Evolutionary conservation across 2,113 vertebrate species (phyloP).

Genomic region (Oreochromis spilurus): DNA sequence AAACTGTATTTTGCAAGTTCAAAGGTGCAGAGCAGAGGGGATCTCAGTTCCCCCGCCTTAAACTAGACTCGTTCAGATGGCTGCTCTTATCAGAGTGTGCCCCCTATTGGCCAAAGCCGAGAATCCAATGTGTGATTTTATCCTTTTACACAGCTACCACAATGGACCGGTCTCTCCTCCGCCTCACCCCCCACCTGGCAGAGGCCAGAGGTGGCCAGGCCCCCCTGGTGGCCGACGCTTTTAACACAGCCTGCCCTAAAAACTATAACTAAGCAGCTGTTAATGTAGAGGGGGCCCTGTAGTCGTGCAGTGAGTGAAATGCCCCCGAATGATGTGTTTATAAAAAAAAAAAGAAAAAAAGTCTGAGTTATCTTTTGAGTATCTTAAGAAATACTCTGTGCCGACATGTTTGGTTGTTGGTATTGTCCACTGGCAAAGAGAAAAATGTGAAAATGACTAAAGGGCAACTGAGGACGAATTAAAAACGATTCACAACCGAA

Average conservation of each 20-base stretch:
- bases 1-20: neutral
- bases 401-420: slow-evolving; percentile 42
- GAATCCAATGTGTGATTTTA: slow-evolving; percentile 77
- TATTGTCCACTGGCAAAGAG: slow-evolving; percentile 32
- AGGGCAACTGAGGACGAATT: neutral
- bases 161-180: slow-evolving; percentile 77
- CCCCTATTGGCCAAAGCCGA: slow-evolving; percentile 55
- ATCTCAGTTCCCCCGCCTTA: neutral
- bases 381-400: slow-evolving; percentile 32
- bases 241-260: slow-evolving; percentile 71
- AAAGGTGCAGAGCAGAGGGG: neutral
- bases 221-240: slow-evolving; percentile 76
- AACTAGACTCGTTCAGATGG: slow-evolving; percentile 1
- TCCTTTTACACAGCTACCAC: slow-evolving; percentile 81
- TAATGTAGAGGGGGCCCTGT: slow-evolving; percentile 40
- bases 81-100: slow-evolving; percentile 57
- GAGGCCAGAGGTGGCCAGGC: slow-evolving; percentile 79
- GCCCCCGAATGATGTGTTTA: slow-evolving; percentile 26
- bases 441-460: slow-evolving; percentile 34
- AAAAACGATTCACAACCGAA: slow-evolving; percentile 15
- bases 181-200: slow-evolving; percentile 72
- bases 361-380: slow-evolving; percentile 17
- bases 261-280: slow-evolving; percentile 41
- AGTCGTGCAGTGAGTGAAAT: slow-evolving; percentile 22
- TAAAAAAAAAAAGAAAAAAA: neutral